Conservation (phyloP, 92 coral and sea anemone species). For the Paragorgia papillata region DNA sequence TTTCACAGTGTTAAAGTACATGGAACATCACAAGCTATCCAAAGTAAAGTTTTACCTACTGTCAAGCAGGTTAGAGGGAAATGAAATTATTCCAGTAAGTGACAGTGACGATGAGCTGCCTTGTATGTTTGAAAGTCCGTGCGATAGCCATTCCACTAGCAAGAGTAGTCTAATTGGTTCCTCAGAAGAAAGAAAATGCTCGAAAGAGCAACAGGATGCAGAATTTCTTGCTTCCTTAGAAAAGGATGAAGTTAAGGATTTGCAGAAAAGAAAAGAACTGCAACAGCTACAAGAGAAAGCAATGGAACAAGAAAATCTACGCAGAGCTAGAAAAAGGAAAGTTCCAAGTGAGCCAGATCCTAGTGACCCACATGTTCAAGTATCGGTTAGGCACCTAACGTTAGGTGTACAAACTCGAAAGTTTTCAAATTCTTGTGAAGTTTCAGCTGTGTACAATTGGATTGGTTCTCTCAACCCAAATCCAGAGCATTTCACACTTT, state of each 20-base stretch:
- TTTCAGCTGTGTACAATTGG: conserved; percentile 55
- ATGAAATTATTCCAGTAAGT: not conserved
- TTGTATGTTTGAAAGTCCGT: not conserved
- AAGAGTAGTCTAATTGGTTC: conserved; percentile 18
- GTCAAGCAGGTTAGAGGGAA: conserved; percentile 25
- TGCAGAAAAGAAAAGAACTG: conserved; percentile 26
- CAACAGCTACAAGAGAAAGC: conserved; percentile 10
- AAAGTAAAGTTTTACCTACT: conserved; percentile 62
- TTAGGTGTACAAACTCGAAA: too few species aligned
- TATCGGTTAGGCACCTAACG: too few species aligned
- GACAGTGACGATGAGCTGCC: conserved; percentile 16
- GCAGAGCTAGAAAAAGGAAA: not conserved
- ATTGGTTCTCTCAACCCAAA: conserved; percentile 44
- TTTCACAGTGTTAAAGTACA: conserved; percentile 48
- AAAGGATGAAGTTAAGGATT: conserved; percentile 28
- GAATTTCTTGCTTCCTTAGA: conserved; percentile 28
- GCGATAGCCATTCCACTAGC: not conserved
- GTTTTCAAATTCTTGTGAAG: too few species aligned
- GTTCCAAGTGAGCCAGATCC: not conserved
- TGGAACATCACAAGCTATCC: conserved; percentile 43
- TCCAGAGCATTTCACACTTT: conserved; percentile 50
- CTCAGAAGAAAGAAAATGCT: conserved; percentile 33
- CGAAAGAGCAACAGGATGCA: conserved; percentile 20
- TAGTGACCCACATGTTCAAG: too few species aligned
- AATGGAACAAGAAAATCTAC: conserved; percentile 28